Conservation (phyloP, 2,113 vertebrate species). For the Chloropsis cyanopogon region DNA sequence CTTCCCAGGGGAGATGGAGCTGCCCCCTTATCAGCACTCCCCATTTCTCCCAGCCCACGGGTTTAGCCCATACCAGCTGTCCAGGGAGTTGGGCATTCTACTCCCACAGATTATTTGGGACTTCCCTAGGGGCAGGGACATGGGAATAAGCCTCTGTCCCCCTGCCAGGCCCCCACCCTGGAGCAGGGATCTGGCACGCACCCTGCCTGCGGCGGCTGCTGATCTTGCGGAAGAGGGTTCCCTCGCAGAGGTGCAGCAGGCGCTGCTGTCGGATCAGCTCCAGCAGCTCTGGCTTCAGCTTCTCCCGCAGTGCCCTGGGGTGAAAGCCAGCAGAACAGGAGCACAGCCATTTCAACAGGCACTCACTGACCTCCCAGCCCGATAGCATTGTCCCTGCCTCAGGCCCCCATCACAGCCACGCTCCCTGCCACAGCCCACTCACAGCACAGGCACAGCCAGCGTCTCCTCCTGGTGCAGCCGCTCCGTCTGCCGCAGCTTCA, state of each 20-base stretch:
- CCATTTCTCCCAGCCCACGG: neutral
- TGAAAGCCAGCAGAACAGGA: neutral
- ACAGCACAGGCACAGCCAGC: conserved; percentile 88
- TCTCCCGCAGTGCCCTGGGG: conserved; percentile 88
- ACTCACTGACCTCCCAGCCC: fast-evolving
- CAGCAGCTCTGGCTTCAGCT: conserved; percentile 90
- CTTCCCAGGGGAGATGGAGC: neutral
- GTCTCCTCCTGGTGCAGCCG: conserved; percentile 94
- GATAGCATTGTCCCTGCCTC: fast-evolving
- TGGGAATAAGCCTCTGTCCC: neutral
- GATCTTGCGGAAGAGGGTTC: conserved; percentile 93
- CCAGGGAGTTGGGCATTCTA: neutral
- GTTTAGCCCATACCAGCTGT: neutral
- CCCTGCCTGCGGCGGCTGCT: conserved; percentile 93
- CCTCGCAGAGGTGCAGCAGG: conserved; percentile 89
- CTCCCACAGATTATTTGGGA: neutral
- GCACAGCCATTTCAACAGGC: fast-evolving
- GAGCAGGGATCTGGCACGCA: conserved; percentile 36
- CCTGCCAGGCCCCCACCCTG: neutral
- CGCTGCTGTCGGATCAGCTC: conserved; percentile 92
- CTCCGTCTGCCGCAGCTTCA: conserved; percentile 92
- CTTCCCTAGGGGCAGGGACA: fast-evolving
- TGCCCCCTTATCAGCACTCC: neutral
- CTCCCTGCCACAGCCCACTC: neutral
- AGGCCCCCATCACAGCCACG: fast-evolving